phyloP scores from a whole-genome alignment of 35 echinoderm and acorn worm genomes.

The Diadema setosum region DNA sequence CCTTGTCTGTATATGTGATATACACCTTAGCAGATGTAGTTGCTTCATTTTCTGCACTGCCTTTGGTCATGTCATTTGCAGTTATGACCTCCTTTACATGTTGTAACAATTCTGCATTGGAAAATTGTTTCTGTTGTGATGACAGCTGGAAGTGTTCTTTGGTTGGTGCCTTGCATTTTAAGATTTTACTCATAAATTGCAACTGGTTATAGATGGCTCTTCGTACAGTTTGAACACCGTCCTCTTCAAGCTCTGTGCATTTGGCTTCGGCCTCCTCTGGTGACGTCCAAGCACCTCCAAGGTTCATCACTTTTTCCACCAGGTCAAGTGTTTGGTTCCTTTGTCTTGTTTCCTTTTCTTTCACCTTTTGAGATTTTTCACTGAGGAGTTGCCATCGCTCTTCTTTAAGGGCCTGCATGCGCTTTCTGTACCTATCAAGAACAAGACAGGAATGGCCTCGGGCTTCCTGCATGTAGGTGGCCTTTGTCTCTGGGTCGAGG shows the following conservation, averaged over 20 bases:
- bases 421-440: conserved; percentile 13
- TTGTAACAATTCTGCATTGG: neutral
- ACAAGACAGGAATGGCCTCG: neutral
- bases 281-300: conserved; percentile 23
- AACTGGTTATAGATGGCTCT: neutral
- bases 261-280: neutral
- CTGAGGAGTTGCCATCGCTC: neutral
- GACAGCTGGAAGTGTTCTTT: conserved; percentile 29
- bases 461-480: neutral
- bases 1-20: too few species aligned
- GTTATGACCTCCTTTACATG: conserved; percentile 5
- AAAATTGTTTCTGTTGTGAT: neutral
- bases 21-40: too few species aligned
- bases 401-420: neutral
- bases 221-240: neutral
- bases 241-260: neutral
- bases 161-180: neutral
- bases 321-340: neutral
- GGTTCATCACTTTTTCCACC: neutral
- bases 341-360: conserved; percentile 8
- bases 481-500: neutral
- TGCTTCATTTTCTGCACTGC: too few species aligned
- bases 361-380: neutral
- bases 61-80: neutral
- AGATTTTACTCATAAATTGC: neutral